Evolutionary conservation across 2,888 invertebrate species (phyloP), one percentile per base, ranked within the genome.

Genomic region (Anoncus sp.): DNA sequence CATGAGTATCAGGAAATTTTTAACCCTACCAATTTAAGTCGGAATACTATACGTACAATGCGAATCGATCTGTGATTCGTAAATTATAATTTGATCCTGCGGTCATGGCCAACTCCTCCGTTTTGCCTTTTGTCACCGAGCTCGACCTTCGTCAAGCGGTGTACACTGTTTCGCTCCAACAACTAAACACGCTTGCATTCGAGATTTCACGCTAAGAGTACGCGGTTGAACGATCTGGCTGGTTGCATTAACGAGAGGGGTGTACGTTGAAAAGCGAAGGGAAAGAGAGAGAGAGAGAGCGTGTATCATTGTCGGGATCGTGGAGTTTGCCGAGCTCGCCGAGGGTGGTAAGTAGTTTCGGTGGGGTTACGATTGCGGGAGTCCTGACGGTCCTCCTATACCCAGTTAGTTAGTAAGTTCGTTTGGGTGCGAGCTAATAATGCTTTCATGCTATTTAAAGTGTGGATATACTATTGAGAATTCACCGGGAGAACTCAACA

Each of bases 401-500:
- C 24, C 62, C 62, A 38, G 67, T 65, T 72, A 47, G 45, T 45
- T 63, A 38, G 45, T 55, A 55, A 5, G 62, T 31, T 57, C 65
- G 53, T 35, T 73, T 16, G 45, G 24, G 51, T 38, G 62, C 57
- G 51, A 62, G 59, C 74, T 71, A 60, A 66, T 78, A 75, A 75
- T 38, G 66, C 67, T 71, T 57, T 71, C 22, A 62, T 67, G 78
- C 66, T 71, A 55, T 75, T 75, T 72, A 67, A 78, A 65, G 75
- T 43, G 67, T 66, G 71, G 71, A 67, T 71, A 63, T 63, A 38
- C 71, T 49, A 67, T 75, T 75, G 75, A 71, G 72, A 57, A 66
- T 77, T 45, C 45, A 74, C 43, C 43, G 6, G 35, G 51, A 18
- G 66, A 65, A 66, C 79, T 84, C 82, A 80, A 87, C 88, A 88